A percentile compares a stretch with the other conserved stretches of the same genome.
Evolutionary conservation across 2,113 vertebrate species (phyloP).

Genomic region (Empidonax alnorum): DNA sequence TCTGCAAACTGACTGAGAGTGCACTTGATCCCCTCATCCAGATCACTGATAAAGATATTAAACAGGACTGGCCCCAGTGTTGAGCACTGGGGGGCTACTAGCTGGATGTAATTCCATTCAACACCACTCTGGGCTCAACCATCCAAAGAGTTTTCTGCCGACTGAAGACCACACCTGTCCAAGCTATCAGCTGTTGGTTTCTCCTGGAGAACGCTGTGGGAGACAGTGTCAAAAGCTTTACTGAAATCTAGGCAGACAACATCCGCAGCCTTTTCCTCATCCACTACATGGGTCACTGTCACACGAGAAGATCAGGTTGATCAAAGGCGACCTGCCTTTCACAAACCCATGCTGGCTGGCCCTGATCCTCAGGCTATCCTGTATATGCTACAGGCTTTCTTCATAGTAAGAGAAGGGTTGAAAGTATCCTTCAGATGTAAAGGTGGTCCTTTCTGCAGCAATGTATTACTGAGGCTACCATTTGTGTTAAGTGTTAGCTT

Average conservation of each 20-base stretch:
- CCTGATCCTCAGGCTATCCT: background rate
- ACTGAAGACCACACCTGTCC: accelerated
- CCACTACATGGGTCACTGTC: background rate
- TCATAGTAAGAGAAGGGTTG: background rate
- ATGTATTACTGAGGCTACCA: background rate
- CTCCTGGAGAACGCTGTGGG: background rate
- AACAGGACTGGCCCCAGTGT: background rate
- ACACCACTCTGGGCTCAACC: accelerated
- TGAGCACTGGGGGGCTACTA: background rate
- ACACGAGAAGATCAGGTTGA: background rate
- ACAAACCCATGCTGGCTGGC: background rate
- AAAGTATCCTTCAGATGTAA: background rate
- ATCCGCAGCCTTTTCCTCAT: background rate
- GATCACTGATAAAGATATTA: background rate
- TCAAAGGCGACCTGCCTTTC: background rate
- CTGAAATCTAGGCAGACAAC: background rate
- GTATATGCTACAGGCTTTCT: background rate
- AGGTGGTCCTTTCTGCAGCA: background rate
- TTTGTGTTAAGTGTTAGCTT: background rate
- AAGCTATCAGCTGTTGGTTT: background rate
- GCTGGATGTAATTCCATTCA: background rate
- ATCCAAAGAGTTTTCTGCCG: background rate
- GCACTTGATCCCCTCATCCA: accelerated
- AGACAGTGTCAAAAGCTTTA: background rate
- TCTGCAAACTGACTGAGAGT: background rate